These are phyloP conservation scores for Merluccius polli DNA, from an alignment of 2,797 vertebrate species.

Conservation along the genomic window DNA sequence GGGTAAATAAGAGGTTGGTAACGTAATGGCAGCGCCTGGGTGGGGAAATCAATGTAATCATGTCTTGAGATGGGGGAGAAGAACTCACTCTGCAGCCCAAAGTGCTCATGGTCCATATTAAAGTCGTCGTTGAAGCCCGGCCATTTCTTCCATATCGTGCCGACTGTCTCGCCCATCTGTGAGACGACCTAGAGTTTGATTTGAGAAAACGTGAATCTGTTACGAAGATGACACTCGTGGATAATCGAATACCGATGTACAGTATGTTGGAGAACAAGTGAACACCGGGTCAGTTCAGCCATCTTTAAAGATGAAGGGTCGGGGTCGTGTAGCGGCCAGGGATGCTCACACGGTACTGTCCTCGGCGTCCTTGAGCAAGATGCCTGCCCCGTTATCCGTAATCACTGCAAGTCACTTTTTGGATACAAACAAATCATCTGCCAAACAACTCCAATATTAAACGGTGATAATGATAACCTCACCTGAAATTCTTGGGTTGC, in stretches of 20 bases:
- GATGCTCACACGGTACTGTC: too few species aligned
- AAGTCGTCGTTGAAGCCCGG: constrained; percentile 71
- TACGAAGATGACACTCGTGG: not conserved
- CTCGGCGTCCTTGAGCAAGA: too few species aligned
- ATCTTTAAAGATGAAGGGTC: not conserved
- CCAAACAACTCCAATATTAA: too few species aligned
- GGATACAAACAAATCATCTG: too few species aligned
- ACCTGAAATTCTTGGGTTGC: constrained; percentile 75
- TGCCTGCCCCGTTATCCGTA: too few species aligned
- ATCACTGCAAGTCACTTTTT: too few species aligned
- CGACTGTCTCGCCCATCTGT: constrained; percentile 59
- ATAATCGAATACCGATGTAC: not conserved
- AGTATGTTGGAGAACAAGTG: not conserved
- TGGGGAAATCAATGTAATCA: not conserved
- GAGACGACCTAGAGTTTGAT: constrained; percentile 62
- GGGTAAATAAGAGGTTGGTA: not conserved
- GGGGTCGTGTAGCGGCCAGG: not conserved
- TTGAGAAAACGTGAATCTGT: not conserved
- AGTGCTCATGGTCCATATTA: constrained; percentile 82
- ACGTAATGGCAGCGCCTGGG: not conserved
- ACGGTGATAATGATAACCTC: not conserved
- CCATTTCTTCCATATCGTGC: constrained; percentile 75
- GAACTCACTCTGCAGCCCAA: constrained; percentile 76
- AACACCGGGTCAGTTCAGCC: not conserved
- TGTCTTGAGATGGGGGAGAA: not conserved